phyloP scores from a whole-genome alignment of 1,140 invertebrate species.

The Harpegnathos saltator region DNA sequence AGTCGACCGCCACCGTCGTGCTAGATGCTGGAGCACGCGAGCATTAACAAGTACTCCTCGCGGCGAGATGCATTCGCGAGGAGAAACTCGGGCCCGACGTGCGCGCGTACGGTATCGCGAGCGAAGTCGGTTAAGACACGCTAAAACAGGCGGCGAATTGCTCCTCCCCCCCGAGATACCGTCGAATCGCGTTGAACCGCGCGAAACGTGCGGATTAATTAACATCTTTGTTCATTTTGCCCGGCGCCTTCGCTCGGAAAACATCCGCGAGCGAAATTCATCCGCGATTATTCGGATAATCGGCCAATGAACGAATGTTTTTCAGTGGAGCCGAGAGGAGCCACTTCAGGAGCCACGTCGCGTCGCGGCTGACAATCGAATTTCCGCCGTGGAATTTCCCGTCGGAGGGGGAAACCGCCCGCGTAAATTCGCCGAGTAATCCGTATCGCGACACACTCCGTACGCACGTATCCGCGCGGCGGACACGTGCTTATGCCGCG shows the following conservation, averaged over 20 bases:
- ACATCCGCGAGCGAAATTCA: too few relatives aligned
- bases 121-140: too few relatives aligned
- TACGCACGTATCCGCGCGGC: not conserved
- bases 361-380: not conserved
- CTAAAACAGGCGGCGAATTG: too few relatives aligned
- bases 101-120: not conserved
- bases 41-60: conserved; percentile 64
- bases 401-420: too few relatives aligned
- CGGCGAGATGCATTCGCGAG: conserved; percentile 18
- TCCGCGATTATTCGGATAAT: too few relatives aligned
- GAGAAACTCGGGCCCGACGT: conserved; percentile 24
- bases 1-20: not conserved
- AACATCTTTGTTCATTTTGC: too few relatives aligned
- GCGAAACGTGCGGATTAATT: too few relatives aligned
- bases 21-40: conserved; percentile 39
- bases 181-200: too few relatives aligned
- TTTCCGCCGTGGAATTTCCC: conserved; percentile 15
- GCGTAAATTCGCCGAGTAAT: conserved; percentile 35
- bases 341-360: not conserved
- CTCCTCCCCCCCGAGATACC: too few relatives aligned
- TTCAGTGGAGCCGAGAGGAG: not conserved
- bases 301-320: too few relatives aligned
- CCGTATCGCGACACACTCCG: conserved; percentile 15
- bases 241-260: not conserved
- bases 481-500: conserved; percentile 22